Conservation (phyloP, 2,797 vertebrate species). For the Sebastolobus alascanus region DNA sequence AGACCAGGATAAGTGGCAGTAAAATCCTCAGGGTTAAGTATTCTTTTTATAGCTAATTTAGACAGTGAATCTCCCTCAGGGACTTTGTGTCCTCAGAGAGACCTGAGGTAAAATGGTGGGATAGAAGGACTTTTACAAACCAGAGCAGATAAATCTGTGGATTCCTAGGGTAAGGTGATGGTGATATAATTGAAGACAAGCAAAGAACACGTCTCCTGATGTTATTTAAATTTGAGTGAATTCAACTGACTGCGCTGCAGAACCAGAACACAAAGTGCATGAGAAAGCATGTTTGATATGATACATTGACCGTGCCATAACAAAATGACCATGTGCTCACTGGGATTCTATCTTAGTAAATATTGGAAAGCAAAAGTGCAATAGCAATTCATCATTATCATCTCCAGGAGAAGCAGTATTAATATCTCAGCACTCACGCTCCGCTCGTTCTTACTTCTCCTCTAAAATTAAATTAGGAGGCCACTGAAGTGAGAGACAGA, state of each 20-base stretch:
- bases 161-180: background rate
- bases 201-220: background rate
- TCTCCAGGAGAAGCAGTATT: slow-evolving; percentile 69
- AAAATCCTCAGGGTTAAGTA: slow-evolving; percentile 3
- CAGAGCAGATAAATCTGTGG: background rate
- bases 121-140: background rate
- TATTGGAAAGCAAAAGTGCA: slow-evolving; percentile 59
- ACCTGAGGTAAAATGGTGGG: slow-evolving; percentile 15
- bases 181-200: background rate
- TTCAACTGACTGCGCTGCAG: background rate
- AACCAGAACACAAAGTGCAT: slow-evolving; percentile 10
- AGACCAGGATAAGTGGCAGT: slow-evolving; percentile 16
- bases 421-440: slow-evolving; percentile 72
- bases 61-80: background rate
- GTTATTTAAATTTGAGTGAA: background rate
- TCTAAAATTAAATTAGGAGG: slow-evolving; percentile 78
- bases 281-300: slow-evolving; percentile 27
- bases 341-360: slow-evolving; percentile 47
- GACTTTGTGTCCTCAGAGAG: background rate
- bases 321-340: slow-evolving; percentile 27
- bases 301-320: slow-evolving; percentile 28
- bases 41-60: slow-evolving; percentile 28
- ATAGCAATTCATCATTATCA: slow-evolving; percentile 72
- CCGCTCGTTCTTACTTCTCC: slow-evolving; percentile 64
- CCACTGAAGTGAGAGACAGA: slow-evolving; percentile 70